Evolutionary conservation across 2,113 vertebrate species (phyloP), one percentile per base, ranked within the genome.

Genomic region (Istiophorus platypterus): DNA sequence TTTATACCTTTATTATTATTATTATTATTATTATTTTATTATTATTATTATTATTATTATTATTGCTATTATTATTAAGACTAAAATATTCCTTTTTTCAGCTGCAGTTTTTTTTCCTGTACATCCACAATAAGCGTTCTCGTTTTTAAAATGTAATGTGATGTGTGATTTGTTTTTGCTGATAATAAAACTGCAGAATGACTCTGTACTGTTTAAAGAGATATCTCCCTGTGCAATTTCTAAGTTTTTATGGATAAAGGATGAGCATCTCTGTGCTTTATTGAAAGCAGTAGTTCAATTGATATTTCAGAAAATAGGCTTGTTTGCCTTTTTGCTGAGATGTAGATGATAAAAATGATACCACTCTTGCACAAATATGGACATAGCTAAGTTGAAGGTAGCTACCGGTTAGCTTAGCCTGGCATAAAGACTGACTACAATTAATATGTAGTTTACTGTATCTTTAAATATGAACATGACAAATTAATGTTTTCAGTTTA

Each of bases 111-210:
- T 80, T 81, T 87, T 84, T 85, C 90, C 86, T 91, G 78, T 94
- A 92, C 86, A 92, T 93, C 89, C 85, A 92, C 91, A 78, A 91
- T 80, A 85, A 88, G 87, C 81, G 67, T 91, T 88, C 79, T 88
- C 83, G 85, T 92, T 93, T 92, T 83, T 84, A 85, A 92, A 91
- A 77, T 92, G 91, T 93, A 91, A 92, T 92, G 89, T 93, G 85
- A 86, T 86, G 91, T 91, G 90, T 92, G 85, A 68, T 91, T 91
- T 91, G 87, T 92, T 92, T 93, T 93, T 93, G 92, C 88, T 71
- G 82, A 91, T 86, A 94, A 92, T 92, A 92, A 94, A 93, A 93
- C 89, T 83, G 76, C 83, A 92, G 81, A 91, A 87, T 47, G 81
- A 90, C 78, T 90, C 79, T 92, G 84, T 87, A 85, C 70, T 87